Conservation (phyloP, 1,140 invertebrate genomes). For the Rhagoletis zephyria region DNA sequence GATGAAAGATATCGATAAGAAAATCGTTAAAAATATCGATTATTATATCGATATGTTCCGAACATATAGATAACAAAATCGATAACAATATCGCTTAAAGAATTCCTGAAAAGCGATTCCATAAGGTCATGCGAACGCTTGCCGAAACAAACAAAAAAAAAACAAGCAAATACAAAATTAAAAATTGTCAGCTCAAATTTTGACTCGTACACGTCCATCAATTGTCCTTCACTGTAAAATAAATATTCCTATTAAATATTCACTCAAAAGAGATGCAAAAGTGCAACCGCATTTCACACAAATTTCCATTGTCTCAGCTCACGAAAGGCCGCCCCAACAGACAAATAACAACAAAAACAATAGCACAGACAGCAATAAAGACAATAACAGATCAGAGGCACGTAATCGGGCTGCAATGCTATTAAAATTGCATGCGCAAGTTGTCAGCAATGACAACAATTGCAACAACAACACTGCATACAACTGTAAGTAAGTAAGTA, state of each 20-base stretch:
- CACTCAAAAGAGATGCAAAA: background rate
- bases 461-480: conserved; percentile 19
- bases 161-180: no score
- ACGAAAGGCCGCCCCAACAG: conserved; percentile 24
- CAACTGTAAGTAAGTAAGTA: no score
- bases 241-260: conserved; percentile 15
- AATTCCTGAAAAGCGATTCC: no score
- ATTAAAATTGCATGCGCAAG: conserved; percentile 48
- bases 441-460: conserved; percentile 45
- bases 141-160: no score
- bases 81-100: no score
- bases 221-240: background rate
- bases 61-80: no score
- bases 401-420: conserved; percentile 49
- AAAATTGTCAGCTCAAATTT: no score
- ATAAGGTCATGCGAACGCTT: no score
- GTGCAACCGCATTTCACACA: background rate
- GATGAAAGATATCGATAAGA: no score
- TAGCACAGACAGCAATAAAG: conserved; percentile 26
- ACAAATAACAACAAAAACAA: conserved; percentile 35
- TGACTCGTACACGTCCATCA: background rate
- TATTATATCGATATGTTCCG: no score
- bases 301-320: conserved; percentile 15
- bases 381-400: conserved; percentile 37
- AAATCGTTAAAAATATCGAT: no score